These are phyloP conservation scores for Rhaphigaster nebulosa DNA, from an alignment of 2,888 invertebrate genomes.

Conservation along the genomic window DNA sequence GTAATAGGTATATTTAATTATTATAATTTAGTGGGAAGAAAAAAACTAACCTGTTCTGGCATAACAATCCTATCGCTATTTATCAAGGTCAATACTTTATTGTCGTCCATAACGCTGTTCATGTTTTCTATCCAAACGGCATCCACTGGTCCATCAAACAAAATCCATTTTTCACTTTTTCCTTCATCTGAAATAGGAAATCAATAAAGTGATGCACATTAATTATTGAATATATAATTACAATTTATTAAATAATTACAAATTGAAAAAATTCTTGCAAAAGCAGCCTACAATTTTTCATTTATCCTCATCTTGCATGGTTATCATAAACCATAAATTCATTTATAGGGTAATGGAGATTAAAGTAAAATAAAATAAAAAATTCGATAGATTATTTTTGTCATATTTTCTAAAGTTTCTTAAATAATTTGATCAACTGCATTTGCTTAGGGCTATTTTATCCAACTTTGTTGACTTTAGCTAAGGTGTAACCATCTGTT, in stretches of 20 bases:
- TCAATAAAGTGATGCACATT: background rate
- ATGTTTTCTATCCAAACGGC: conserved; percentile 97
- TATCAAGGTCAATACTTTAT: conserved; percentile 91
- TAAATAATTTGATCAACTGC: no score
- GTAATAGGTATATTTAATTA: background rate
- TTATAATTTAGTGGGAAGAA: background rate
- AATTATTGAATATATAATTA: background rate
- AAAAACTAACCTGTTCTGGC: conserved; percentile 78
- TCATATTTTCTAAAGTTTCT: no score
- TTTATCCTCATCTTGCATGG: background rate
- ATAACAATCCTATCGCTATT: conserved; percentile 93
- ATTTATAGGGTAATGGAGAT: no score
- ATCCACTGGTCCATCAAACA: conserved; percentile 95
- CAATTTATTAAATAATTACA: conserved; percentile 25
- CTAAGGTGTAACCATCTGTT: no score
- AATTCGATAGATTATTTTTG: no score
- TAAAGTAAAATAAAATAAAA: no score
- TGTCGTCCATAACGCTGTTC: conserved; percentile 95
- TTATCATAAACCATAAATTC: no score
- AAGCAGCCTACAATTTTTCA: no score
- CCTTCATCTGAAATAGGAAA: conserved; percentile 74
- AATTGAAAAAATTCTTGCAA: no score
- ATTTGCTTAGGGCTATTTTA: no score
- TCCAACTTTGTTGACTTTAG: no score
- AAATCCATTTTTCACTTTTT: conserved; percentile 88